These are phyloP conservation scores for Megalops atlanticus DNA, from an alignment of 2,113 vertebrate species.

Conservation along the genomic window DNA sequence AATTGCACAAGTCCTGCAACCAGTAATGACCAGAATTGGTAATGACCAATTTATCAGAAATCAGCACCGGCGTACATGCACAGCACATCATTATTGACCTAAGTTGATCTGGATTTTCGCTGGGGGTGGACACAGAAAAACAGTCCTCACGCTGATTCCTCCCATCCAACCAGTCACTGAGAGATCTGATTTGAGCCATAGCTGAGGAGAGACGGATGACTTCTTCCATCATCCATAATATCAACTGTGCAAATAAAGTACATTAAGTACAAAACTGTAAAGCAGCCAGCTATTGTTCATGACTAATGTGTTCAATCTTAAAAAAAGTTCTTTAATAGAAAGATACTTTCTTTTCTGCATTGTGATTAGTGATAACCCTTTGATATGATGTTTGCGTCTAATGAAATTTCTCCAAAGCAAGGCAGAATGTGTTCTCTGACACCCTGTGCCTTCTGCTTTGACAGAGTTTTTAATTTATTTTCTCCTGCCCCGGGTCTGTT, in stretches of 20 bases:
- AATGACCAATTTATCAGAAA: slow-evolving; percentile 18
- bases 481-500: not conserved
- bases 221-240: not conserved
- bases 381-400: slow-evolving; percentile 33
- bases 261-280: not conserved
- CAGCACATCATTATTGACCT: not conserved
- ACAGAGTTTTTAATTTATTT: slow-evolving; percentile 31
- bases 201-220: not conserved
- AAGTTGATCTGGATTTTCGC: not conserved
- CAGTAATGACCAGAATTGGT: not conserved
- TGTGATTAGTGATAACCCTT: slow-evolving; percentile 31
- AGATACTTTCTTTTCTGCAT: slow-evolving; percentile 28
- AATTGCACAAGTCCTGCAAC: not conserved
- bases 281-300: slow-evolving; percentile 5
- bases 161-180: not conserved
- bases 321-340: not conserved
- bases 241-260: not conserved
- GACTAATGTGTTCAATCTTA: slow-evolving; percentile 21
- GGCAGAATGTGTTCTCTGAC: slow-evolving; percentile 15
- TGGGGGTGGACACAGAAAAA: not conserved
- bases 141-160: not conserved
- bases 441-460: not conserved
- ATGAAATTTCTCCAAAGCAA: slow-evolving; percentile 24
- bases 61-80: not conserved
- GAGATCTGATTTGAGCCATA: not conserved